Conservation (phyloP, 2,888 invertebrate species). For the Trachelus stipa region DNA sequence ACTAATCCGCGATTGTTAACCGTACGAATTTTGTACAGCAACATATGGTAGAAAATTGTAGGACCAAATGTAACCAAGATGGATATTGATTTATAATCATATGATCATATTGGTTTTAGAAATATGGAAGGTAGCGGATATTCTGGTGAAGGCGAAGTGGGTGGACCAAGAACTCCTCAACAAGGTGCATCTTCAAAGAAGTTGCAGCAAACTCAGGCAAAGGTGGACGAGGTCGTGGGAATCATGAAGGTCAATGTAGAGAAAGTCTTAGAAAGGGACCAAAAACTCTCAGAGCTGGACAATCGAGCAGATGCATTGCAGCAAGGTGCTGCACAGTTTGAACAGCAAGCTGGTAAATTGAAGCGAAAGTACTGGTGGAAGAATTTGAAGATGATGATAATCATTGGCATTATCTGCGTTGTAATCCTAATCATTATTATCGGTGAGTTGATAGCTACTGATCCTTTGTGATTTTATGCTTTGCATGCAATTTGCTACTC, state of each 20-base stretch:
- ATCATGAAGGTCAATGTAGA: slow-evolving; percentile 98
- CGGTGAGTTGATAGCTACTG: slow-evolving; percentile 73
- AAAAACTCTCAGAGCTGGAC: slow-evolving; percentile 93
- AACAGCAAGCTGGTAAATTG: slow-evolving; percentile 95
- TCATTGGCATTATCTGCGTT: slow-evolving; percentile 86
- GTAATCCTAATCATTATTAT: slow-evolving; percentile 88
- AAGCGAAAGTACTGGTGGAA: slow-evolving; percentile 98
- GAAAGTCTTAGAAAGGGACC: slow-evolving; percentile 95
- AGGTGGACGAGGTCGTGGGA: slow-evolving; percentile 90
- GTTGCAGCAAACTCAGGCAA: slow-evolving; percentile 85
- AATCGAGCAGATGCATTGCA: slow-evolving; percentile 96
- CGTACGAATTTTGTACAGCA: too few relatives aligned
- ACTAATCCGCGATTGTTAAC: too few relatives aligned
- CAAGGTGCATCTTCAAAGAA: slow-evolving; percentile 83
- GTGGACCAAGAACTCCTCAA: slow-evolving; percentile 85
- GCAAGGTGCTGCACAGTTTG: slow-evolving; percentile 95
- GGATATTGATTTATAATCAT: slow-evolving; percentile 37
- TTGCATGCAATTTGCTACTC: not conserved
- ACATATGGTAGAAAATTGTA: too few relatives aligned
- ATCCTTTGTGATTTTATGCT: not conserved
- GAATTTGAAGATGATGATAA: slow-evolving; percentile 97
- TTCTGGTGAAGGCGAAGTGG: slow-evolving; percentile 79
- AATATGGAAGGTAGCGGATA: slow-evolving; percentile 65
- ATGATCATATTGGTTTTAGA: slow-evolving; percentile 26
- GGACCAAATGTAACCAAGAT: not conserved